Base-by-base conservation (phyloP, 2,113 vertebrate genomes). In the Coregonus clupeaformis region DNA sequence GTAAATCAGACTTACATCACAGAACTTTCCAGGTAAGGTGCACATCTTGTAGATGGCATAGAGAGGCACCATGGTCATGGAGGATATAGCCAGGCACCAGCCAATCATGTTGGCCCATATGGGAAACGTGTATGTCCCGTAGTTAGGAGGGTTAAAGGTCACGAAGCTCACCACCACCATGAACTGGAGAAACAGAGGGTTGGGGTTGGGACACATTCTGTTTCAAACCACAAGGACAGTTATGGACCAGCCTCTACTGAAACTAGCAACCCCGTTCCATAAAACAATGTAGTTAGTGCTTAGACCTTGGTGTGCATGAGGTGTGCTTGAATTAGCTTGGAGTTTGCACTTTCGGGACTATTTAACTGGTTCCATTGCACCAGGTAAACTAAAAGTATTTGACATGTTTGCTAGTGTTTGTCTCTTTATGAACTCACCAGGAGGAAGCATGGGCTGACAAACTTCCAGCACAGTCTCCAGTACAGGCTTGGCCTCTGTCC, bases 381-480 rank as follows among this genome's bases (percentile, higher is more conserved):
- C 36, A 42, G 36, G 36, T 42, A 3, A 42, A 42, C 36, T 11
- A 42, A 29, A 42, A 0, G 9, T 42, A 9, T 11, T 42, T 42
- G 36, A 2, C 36, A 2, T 42, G 36, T 42, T 42, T 42, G 36
- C 27, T 27, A 27, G 27, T 36, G 7, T 42, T 42, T 42, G 6
- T 42, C 36, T 42, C 36, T 42, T 42, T 1, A 42, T 11, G 36
- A 16, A 24, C 90, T 92, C 85, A 96, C 96, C 94, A 97, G 84
- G 6, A 97, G 95, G 78, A 96, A 96, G 82, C 95, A 96, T 45
- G 96, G 96, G 64, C 96, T 97, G 78, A 96, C 94, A 82, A 95
- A 95, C 89, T 97, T 97, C 96, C 96, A 97, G 89, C 96, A 97
- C 71, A 97, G 84, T 72, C 96, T 90, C 96, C 96, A 97, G 89